Evolutionary conservation across 2,113 vertebrate species (phyloP).

Genomic region (Dasyurus viverrinus): DNA sequence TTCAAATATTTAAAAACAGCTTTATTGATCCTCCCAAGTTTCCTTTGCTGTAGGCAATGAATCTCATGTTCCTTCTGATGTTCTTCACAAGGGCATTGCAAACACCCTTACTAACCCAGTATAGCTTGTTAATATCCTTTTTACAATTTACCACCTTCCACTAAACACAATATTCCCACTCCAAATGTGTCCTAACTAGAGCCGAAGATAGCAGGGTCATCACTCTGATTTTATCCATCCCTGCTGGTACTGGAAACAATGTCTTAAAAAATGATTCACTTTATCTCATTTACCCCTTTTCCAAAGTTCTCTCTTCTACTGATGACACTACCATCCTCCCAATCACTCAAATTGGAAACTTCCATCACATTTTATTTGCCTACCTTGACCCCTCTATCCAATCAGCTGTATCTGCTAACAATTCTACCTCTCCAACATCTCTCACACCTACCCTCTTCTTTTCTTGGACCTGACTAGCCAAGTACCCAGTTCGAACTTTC

Average conservation of each 20-base stretch:
- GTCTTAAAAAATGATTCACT: neutral
- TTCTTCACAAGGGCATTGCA: neutral
- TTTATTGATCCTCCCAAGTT: neutral
- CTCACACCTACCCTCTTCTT: neutral
- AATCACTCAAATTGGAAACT: neutral
- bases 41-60: neutral
- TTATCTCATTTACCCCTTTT: neutral
- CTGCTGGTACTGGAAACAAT: neutral
- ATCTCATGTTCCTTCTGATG: neutral
- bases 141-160: neutral
- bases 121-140: neutral
- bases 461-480: neutral
- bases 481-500: neutral
- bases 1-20: neutral
- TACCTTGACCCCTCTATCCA: neutral
- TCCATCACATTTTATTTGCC: neutral
- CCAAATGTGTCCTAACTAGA: neutral
- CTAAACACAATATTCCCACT: neutral
- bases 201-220: neutral
- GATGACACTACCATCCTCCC: neutral
- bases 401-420: neutral
- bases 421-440: neutral
- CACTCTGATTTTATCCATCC: neutral
- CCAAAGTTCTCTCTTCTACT: neutral
- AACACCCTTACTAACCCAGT: neutral